phyloP scores from a whole-genome alignment of 2,113 vertebrate species.

The Cheilinus undulatus region DNA sequence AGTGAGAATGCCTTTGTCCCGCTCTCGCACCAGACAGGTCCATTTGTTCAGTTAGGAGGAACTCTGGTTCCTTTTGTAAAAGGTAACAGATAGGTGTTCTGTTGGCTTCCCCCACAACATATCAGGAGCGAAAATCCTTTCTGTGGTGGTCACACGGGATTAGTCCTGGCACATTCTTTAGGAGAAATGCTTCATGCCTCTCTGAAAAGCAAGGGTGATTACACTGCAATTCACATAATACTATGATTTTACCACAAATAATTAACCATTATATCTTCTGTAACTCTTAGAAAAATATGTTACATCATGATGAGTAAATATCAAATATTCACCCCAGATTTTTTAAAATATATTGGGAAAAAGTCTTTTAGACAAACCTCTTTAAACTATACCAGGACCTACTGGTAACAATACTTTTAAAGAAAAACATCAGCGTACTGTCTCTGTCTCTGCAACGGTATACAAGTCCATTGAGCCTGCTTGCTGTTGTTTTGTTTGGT shows the following conservation, averaged over 20 bases:
- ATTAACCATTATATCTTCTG: neutral
- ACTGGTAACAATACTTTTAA: conserved; percentile 7
- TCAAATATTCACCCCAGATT: neutral
- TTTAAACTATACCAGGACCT: neutral
- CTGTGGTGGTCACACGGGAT: conserved; percentile 44
- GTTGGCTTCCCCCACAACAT: conserved; percentile 64
- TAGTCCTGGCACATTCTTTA: conserved; percentile 16
- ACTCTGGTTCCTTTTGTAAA: conserved; percentile 73
- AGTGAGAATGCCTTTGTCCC: conserved; percentile 74
- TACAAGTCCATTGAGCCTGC: conserved; percentile 12
- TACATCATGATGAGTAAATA: neutral
- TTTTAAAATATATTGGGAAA: neutral
- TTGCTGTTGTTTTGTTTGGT: conserved; percentile 67
- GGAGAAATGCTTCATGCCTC: conserved; percentile 2
- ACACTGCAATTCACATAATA: neutral
- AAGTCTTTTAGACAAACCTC: neutral
- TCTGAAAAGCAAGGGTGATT: conserved; percentile 3
- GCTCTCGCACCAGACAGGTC: conserved; percentile 73
- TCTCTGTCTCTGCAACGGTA: conserved; percentile 4
- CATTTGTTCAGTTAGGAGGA: conserved; percentile 81
- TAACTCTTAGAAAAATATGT: neutral
- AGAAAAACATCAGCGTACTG: neutral
- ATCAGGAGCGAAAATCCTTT: conserved; percentile 49
- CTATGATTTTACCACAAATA: neutral
- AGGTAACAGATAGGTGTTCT: conserved; percentile 75